These are phyloP conservation scores for Brachyopa scutellaris DNA, from an alignment of 2,888 invertebrate species.

Conservation along the genomic window DNA sequence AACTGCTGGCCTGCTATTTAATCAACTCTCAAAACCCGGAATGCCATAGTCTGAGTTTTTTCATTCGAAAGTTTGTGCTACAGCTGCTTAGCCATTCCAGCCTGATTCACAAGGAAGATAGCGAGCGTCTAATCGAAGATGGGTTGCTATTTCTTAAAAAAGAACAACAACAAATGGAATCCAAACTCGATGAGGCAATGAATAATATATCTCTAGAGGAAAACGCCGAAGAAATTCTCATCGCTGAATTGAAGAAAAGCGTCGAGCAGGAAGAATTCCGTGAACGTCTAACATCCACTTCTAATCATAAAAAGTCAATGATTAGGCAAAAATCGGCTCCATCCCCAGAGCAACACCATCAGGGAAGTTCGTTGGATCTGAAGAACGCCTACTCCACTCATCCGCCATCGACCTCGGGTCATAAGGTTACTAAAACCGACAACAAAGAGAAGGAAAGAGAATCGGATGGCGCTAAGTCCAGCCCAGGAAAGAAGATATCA, in stretches of 20 bases:
- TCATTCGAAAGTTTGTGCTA: conserved; percentile 91
- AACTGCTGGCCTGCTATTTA: conserved; percentile 93
- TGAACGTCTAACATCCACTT: conserved; percentile 77
- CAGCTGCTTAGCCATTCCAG: conserved; percentile 90
- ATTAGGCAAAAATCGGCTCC: conserved; percentile 81
- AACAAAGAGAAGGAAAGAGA: conserved; percentile 73
- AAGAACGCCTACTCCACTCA: conserved; percentile 79
- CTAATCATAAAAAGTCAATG: conserved; percentile 73
- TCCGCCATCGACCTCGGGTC: conserved; percentile 77
- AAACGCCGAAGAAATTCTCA: conserved; percentile 80
- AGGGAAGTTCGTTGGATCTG: conserved; percentile 24
- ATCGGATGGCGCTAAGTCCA: conserved; percentile 76
- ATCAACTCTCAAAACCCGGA: conserved; percentile 93
- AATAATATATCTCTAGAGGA: conserved; percentile 79
- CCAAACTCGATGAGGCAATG: conserved; percentile 79
- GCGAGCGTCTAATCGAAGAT: conserved; percentile 78
- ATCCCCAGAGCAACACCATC: conserved; percentile 65
- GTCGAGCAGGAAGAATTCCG: conserved; percentile 77
- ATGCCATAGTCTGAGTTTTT: conserved; percentile 92
- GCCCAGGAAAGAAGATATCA: conserved; percentile 80
- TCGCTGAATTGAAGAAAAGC: conserved; percentile 79
- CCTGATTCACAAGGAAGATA: conserved; percentile 77
- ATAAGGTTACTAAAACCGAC: conserved; percentile 65
- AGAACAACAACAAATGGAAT: conserved; percentile 79
- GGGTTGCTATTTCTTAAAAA: conserved; percentile 79